These are phyloP conservation scores for Trichoplusia ni DNA, from an alignment of 1,140 invertebrate species.

Conservation along the genomic window DNA sequence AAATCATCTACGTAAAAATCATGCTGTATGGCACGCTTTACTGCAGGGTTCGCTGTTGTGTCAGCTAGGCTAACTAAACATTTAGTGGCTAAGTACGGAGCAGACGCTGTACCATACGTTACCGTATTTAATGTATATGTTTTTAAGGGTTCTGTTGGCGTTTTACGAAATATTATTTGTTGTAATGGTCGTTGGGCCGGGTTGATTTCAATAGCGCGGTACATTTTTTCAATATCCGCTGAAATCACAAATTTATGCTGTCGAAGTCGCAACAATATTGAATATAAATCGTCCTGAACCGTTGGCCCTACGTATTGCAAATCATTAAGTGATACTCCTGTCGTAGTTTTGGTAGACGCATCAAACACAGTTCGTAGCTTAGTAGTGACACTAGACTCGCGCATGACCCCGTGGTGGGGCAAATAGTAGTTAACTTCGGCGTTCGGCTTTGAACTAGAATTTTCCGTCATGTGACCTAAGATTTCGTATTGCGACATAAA, in stretches of 20 bases:
- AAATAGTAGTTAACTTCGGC: too few relatives aligned
- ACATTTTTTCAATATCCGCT: constrained; percentile 59
- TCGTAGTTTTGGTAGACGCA: too few relatives aligned
- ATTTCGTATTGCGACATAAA: too few relatives aligned
- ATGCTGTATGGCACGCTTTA: constrained; percentile 36
- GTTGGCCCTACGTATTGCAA: too few relatives aligned
- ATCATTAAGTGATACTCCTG: too few relatives aligned
- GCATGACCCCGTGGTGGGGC: too few relatives aligned
- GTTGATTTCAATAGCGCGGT: constrained; percentile 36
- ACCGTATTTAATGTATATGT: constrained; percentile 11
- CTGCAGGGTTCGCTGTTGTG: neutral
- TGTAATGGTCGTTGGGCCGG: constrained; percentile 49
- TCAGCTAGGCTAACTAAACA: constrained; percentile 13
- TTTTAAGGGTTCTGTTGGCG: neutral
- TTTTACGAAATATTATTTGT: constrained; percentile 55
- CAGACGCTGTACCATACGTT: constrained; percentile 21
- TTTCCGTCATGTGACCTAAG: too few relatives aligned
- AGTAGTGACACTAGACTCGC: too few relatives aligned
- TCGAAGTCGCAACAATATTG: constrained; percentile 36
- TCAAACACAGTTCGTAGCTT: too few relatives aligned
- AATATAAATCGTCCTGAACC: neutral
- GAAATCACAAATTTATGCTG: constrained; percentile 48
- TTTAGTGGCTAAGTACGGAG: constrained; percentile 6
- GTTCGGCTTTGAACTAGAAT: too few relatives aligned
- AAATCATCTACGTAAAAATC: constrained; percentile 79